Evolutionary conservation across 2,888 invertebrate species (phyloP).

Genomic region (Hymenopus coronatus): DNA sequence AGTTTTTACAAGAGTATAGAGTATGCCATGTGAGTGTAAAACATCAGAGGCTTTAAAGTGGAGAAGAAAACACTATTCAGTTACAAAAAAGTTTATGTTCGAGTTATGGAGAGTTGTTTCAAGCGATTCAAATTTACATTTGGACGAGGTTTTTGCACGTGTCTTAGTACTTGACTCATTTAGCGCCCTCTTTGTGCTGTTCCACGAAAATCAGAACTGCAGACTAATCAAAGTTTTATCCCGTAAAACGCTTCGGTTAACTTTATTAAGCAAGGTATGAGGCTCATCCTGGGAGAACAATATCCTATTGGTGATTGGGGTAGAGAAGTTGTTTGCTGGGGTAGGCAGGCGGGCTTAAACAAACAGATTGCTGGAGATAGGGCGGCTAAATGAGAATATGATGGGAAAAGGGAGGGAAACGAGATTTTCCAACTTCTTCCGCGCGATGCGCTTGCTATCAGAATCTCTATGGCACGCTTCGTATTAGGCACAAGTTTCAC

Average conservation of each 20-base stretch:
- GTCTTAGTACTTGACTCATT: no score
- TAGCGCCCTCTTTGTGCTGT: no score
- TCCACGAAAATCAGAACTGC: neutral
- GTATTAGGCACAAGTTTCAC: no score
- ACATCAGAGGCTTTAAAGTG: no score
- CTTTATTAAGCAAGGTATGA: neutral
- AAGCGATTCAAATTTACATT: no score
- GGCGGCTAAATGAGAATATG: conserved; percentile 14
- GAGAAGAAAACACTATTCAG: no score
- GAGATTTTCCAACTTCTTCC: neutral
- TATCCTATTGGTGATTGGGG: neutral
- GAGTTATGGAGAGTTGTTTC: no score
- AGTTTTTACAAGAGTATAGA: no score
- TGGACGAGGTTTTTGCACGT: no score
- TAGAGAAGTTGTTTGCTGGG: neutral
- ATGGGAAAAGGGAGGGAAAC: neutral
- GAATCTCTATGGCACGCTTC: no score
- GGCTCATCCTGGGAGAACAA: neutral
- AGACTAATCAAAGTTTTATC: neutral
- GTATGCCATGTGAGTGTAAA: no score
- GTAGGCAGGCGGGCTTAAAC: neutral
- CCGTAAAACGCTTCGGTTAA: neutral
- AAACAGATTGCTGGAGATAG: conserved; percentile 5
- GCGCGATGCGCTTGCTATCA: neutral
- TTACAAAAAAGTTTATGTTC: no score